Conservation (phyloP, 2,797 vertebrate genomes). For the Saguinus oedipus region DNA sequence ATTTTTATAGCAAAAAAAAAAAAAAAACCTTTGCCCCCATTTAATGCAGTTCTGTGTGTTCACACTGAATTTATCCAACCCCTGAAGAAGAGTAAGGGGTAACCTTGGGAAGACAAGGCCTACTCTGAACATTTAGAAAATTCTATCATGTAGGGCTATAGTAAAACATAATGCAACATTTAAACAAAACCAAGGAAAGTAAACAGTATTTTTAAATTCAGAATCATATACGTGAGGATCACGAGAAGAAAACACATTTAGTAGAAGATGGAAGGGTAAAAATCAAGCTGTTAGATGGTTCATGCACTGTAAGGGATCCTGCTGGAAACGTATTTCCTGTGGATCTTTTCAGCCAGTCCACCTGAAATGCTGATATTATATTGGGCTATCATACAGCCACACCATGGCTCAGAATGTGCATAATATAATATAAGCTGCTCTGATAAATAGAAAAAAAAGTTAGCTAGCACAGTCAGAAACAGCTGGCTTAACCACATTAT, state of each 20-base stretch:
- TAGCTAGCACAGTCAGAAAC: constrained; percentile 63
- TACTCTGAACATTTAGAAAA: not conserved
- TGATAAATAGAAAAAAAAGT: constrained; percentile 63
- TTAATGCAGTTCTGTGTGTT: not conserved
- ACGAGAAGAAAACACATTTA: constrained; percentile 60
- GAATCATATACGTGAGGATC: constrained; percentile 38
- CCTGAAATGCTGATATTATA: constrained; percentile 46
- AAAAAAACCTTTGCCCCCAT: not conserved
- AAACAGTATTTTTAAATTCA: constrained; percentile 45
- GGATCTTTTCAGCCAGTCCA: constrained; percentile 30
- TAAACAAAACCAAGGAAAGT: constrained; percentile 19
- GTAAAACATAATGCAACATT: constrained; percentile 56
- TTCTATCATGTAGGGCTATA: not conserved
- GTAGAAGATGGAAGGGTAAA: not conserved
- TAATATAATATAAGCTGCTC: constrained; percentile 32
- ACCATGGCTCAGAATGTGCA: not conserved
- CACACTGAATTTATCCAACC: not conserved
- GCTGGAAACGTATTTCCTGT: constrained; percentile 37
- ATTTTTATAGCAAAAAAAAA: too few species aligned
- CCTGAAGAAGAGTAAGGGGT: not conserved
- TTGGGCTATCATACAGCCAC: constrained; percentile 26
- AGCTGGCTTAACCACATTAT: constrained; percentile 62
- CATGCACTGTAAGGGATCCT: not conserved
- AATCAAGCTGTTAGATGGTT: constrained; percentile 45
- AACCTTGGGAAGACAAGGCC: not conserved